Base-by-base conservation (phyloP, 2,113 vertebrate species). In the Eleginops maclovinus region DNA sequence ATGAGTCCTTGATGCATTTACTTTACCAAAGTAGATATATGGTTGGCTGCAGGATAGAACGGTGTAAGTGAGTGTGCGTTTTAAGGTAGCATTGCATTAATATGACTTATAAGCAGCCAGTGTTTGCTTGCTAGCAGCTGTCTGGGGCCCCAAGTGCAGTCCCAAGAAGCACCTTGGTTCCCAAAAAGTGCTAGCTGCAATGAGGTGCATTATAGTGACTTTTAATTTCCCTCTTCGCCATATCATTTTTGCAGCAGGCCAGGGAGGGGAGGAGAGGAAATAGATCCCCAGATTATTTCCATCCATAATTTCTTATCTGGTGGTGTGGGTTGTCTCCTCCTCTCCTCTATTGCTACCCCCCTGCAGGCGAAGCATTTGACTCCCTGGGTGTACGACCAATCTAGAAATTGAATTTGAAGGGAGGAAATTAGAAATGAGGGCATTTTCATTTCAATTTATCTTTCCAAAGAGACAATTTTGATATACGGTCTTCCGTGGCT, bases 281-380 rank as follows among this genome's bases (percentile, higher is more conserved):
- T 81, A 79, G 89, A 88, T 90, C 75, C 77, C 49, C 71, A 77
- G 86, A 92, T 92, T 91, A 89, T 91, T 92, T 91, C 87, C 89
- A 88, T 92, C 85, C 86, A 77, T 92, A 85, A 94, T 91, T 92
- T 90, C 89, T 90, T 88, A 92, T 93, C 86, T 90, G 55, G 50
- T 82, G n/a, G 69, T 58, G 73, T 75, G 53, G 12, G 19, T 54
- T 79, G 67, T 72, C 64, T 66, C 79, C 82, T 63, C 81, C 58
- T 81, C 70, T 63, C 73, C 84, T 75, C 80, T 40, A 54, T 58
- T 81, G 26, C 47, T 49, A 70, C 58, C 28, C 61, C 76, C 78
- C 62, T 58, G 47, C 75, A 84, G 83, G 74, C 82, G 15, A 24
- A 78, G 70, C 59, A 75, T 81, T 83, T 85, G 49, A 88, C 85